Evolutionary conservation across 1,140 invertebrate species (phyloP).

Genomic region (Zophobas morio): DNA sequence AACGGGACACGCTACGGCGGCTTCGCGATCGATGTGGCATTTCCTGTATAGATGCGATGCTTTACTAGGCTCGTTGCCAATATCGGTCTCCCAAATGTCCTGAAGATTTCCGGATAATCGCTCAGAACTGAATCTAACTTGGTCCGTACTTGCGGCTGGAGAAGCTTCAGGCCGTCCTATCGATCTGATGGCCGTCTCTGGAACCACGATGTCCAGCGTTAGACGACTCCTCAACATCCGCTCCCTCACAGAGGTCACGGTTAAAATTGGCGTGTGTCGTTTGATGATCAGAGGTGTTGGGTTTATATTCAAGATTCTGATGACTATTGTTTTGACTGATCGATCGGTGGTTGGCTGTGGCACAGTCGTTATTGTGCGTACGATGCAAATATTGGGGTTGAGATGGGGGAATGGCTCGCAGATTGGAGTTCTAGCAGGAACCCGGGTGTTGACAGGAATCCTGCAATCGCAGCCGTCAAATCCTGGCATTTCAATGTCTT

Average conservation of each 20-base stretch:
- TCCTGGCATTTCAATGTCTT: not conserved
- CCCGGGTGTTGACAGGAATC: not conserved
- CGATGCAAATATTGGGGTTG: no score
- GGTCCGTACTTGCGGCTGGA: not conserved
- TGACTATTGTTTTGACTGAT: constrained; percentile 25
- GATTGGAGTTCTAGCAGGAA: not conserved
- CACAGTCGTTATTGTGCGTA: no score
- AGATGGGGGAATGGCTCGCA: not conserved
- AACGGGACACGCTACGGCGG: constrained; percentile 44
- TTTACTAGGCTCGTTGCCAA: constrained; percentile 50
- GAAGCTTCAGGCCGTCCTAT: not conserved
- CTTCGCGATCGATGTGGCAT: constrained; percentile 9
- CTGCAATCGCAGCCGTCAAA: no score
- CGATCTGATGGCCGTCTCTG: not conserved
- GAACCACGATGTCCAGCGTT: not conserved
- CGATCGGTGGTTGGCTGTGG: not conserved
- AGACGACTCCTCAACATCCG: not conserved
- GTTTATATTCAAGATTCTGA: constrained; percentile 8
- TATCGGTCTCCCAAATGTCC: not conserved
- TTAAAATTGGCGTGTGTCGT: not conserved
- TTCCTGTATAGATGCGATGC: constrained; percentile 20
- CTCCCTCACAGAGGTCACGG: not conserved
- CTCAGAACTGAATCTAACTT: not conserved
- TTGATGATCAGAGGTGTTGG: constrained; percentile 10
- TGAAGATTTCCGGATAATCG: not conserved